Conservation (phyloP, 2,888 invertebrate species). For the Pterostichus madidus region DNA sequence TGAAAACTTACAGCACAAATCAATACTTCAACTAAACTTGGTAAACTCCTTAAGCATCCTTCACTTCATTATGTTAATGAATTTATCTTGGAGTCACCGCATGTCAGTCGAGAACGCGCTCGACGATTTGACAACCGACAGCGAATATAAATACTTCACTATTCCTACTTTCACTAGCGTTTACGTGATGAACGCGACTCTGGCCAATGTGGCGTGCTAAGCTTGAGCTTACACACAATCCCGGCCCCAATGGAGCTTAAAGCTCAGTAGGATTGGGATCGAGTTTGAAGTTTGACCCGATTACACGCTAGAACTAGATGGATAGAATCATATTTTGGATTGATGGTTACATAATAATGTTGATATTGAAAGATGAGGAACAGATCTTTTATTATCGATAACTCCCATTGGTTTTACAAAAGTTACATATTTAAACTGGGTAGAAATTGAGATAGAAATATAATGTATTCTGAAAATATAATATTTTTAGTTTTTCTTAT, state of each 20-base stretch:
- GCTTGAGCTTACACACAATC: constrained; percentile 46
- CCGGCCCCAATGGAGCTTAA: constrained; percentile 3
- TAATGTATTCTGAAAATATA: too few relatives aligned
- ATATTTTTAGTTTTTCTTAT: too few relatives aligned
- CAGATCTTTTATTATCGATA: too few relatives aligned
- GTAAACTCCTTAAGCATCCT: constrained; percentile 24
- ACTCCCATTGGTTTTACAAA: too few relatives aligned
- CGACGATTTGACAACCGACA: neutral
- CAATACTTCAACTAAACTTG: constrained; percentile 22
- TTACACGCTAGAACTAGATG: neutral
- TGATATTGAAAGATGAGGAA: neutral
- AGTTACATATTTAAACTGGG: too few relatives aligned
- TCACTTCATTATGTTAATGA: constrained; percentile 40
- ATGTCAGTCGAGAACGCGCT: constrained; percentile 14
- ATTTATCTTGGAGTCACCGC: constrained; percentile 21
- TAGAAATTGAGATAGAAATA: too few relatives aligned
- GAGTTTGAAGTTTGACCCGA: constrained; percentile 4
- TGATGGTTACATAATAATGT: neutral
- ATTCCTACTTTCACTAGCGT: constrained; percentile 3
- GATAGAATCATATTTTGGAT: neutral
- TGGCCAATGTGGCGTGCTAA: constrained; percentile 34
- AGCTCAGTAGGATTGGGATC: neutral
- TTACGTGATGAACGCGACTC: constrained; percentile 11
- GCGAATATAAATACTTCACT: neutral
- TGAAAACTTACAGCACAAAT: neutral